A percentile compares a stretch with the other conserved stretches of the same genome.
Conservation (phyloP, 2,797 vertebrate genomes). For the Tokudaia muenninki region DNA sequence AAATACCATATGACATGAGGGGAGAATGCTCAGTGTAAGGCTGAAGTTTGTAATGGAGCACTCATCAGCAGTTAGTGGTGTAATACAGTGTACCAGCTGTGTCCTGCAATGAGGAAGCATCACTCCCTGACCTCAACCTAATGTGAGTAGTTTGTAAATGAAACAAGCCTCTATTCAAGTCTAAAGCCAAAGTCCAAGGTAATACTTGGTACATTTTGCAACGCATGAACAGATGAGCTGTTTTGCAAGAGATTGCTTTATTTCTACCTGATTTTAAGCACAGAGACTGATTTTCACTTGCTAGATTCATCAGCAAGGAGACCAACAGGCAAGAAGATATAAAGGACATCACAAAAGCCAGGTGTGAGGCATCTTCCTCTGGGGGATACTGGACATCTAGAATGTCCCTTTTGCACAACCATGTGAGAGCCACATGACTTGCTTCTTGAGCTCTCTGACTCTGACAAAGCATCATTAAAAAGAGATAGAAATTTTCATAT, state of each 20-base stretch:
- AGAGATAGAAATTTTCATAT: background rate
- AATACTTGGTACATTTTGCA: background rate
- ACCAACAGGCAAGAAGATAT: background rate
- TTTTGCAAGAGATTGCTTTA: background rate
- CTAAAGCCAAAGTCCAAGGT: background rate
- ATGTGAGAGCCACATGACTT: background rate
- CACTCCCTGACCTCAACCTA: background rate
- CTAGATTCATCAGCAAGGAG: background rate
- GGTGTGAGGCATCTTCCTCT: no score
- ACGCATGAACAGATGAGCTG: background rate
- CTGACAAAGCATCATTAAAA: background rate
- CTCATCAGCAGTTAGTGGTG: background rate
- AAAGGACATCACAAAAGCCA: background rate
- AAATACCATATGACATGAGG: background rate
- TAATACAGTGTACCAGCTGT: background rate
- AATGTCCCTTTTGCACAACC: background rate
- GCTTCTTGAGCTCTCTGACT: background rate
- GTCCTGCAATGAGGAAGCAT: background rate
- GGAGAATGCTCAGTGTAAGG: background rate
- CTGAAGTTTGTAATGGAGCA: background rate
- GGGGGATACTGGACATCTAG: background rate
- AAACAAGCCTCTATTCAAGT: background rate
- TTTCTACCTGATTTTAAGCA: background rate
- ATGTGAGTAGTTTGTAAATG: background rate
- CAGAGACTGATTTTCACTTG: background rate